Evolutionary conservation across 1,140 invertebrate genomes (phyloP).

Genomic region (Batillaria attramentaria): DNA sequence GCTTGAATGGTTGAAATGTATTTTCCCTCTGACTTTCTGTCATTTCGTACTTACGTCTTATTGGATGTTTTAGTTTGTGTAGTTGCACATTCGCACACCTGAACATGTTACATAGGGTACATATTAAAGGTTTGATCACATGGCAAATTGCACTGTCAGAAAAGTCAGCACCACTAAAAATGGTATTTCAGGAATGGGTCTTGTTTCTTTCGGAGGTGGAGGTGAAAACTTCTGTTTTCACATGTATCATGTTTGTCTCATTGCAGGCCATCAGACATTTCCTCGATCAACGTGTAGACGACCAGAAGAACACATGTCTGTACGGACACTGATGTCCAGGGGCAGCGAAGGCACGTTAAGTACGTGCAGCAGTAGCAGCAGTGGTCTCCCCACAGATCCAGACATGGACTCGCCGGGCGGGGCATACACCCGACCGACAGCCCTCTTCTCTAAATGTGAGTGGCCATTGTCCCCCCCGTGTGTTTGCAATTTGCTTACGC

Average conservation of each 20-base stretch:
- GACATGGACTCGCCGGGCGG: slow-evolving; percentile 67
- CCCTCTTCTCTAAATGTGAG: slow-evolving; percentile 65
- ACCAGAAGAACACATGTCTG: slow-evolving; percentile 49
- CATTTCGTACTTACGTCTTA: too few species aligned
- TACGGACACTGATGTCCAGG: slow-evolving; percentile 56
- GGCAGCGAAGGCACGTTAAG: slow-evolving; percentile 63
- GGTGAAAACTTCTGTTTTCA: neutral
- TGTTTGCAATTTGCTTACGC: too few species aligned
- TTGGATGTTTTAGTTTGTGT: neutral
- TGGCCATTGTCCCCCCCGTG: slow-evolving; percentile 42
- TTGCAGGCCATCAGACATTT: slow-evolving; percentile 51
- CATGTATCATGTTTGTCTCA: too few species aligned
- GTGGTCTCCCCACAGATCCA: slow-evolving; percentile 60
- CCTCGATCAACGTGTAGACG: slow-evolving; percentile 54
- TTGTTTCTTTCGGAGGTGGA: too few species aligned
- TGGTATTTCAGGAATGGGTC: too few species aligned
- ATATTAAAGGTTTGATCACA: too few species aligned
- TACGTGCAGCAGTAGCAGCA: slow-evolving; percentile 61
- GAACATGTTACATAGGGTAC: too few species aligned
- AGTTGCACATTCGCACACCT: too few species aligned
- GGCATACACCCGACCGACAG: slow-evolving; percentile 47
- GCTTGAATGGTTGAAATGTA: too few species aligned
- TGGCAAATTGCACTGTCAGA: too few species aligned
- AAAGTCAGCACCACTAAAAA: too few species aligned
- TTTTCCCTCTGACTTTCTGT: too few species aligned